Percentiles rank a stretch among this genome's conserved stretches.
Evolutionary conservation across 2,113 vertebrate species (phyloP).

Genomic region (Misgurnus anguillicaudatus): DNA sequence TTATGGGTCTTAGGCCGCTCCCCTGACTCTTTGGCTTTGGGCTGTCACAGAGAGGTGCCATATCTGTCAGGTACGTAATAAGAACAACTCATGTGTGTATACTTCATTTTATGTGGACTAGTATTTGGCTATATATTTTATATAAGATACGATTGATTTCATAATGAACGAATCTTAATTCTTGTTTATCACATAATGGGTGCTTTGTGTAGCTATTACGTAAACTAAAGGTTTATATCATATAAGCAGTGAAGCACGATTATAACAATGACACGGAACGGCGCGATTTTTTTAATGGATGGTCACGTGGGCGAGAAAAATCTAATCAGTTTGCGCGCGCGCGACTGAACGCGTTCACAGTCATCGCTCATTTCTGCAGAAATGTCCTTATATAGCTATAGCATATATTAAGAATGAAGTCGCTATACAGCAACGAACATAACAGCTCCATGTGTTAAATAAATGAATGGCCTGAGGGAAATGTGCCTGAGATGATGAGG

Average conservation of each 20-base stretch:
- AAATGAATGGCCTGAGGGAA: conserved; percentile 32
- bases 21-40: too few relatives aligned
- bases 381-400: background rate
- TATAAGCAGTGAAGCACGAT: conserved; percentile 20
- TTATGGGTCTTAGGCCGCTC: background rate
- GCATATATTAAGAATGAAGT: background rate
- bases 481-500: conserved; percentile 39
- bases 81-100: background rate
- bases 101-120: background rate
- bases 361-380: background rate
- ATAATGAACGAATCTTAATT: background rate
- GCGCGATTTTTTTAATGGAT: conserved; percentile 52
- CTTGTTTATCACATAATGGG: background rate
- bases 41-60: background rate
- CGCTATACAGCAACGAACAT: background rate
- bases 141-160: too few relatives aligned
- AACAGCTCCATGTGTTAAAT: conserved; percentile 25
- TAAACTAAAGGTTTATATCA: background rate
- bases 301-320: conserved; percentile 57
- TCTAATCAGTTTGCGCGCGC: conserved; percentile 44
- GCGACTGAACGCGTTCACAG: conserved; percentile 15
- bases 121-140: too few relatives aligned
- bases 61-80: background rate
- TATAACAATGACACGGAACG: conserved; percentile 54
- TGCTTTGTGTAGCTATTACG: background rate